Evolutionary conservation across 2,113 vertebrate species (phyloP).

Genomic region (cattle (Bos taurus)): DNA sequence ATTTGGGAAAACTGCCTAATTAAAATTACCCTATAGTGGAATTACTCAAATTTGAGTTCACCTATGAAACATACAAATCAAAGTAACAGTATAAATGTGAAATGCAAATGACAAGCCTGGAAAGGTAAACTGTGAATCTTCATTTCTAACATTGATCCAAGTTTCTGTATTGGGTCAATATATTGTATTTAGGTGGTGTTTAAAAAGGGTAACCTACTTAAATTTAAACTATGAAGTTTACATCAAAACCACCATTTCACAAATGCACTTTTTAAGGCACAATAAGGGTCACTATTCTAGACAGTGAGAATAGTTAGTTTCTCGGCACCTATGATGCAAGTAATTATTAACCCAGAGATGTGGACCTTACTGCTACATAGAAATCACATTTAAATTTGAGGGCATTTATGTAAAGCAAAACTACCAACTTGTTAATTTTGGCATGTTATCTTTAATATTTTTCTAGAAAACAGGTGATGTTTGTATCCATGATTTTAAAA

Average conservation of each 20-base stretch:
- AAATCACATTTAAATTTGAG: conserved; percentile 47
- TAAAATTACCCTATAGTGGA: conserved; percentile 20
- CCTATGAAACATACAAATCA: conserved; percentile 1
- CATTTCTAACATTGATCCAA: conserved; percentile 24
- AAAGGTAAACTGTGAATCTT: conserved; percentile 58
- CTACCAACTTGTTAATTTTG: conserved; percentile 14
- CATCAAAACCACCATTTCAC: conserved; percentile 43
- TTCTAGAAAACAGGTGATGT: conserved; percentile 32
- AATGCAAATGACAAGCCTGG: background rate
- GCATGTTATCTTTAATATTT: conserved; percentile 31
- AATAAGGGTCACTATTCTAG: conserved; percentile 7
- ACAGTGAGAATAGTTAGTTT: conserved; percentile 18
- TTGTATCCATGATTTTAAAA: conserved; percentile 29
- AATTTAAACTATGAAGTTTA: conserved; percentile 37
- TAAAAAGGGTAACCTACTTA: conserved; percentile 38
- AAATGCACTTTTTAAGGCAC: conserved; percentile 60
- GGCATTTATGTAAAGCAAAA: conserved; percentile 36
- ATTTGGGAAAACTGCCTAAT: conserved; percentile 23
- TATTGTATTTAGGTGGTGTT: background rate
- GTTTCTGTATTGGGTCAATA: conserved; percentile 44
- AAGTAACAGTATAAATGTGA: conserved; percentile 59
- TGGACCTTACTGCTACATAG: background rate
- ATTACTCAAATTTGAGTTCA: conserved; percentile 46
- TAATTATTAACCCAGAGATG: conserved; percentile 1
- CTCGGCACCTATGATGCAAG: background rate